These are phyloP conservation scores for Nipponia nippon DNA, from an alignment of 2,113 vertebrate genomes.

Conservation along the genomic window DNA sequence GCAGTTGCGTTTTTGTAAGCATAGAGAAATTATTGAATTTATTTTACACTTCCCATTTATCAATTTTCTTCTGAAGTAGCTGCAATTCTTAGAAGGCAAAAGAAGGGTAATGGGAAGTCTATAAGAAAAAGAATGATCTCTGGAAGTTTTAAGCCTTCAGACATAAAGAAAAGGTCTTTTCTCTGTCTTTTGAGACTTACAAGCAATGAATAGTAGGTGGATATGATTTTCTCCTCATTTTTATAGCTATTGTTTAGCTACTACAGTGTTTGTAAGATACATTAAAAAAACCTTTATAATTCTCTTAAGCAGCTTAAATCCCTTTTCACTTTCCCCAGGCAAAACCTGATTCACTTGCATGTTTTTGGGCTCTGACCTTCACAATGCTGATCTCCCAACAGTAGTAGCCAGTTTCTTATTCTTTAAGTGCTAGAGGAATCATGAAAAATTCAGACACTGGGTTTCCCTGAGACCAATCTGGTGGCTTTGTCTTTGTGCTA, in stretches of 20 bases:
- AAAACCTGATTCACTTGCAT: constrained; percentile 75
- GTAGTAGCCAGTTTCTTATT: constrained; percentile 87
- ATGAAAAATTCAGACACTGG: constrained; percentile 94
- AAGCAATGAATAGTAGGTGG: constrained; percentile 28
- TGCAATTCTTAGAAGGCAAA: constrained; percentile 3
- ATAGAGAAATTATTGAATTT: neutral
- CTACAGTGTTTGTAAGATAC: constrained; percentile 69
- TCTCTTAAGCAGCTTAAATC: constrained; percentile 77
- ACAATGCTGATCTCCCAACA: constrained; percentile 75
- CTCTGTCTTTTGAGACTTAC: constrained; percentile 49
- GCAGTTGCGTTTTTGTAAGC: neutral
- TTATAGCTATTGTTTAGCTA: constrained; percentile 62
- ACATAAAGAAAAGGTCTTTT: constrained; percentile 55
- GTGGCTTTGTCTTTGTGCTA: constrained; percentile 94
- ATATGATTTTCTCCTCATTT: constrained; percentile 17
- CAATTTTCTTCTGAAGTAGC: neutral
- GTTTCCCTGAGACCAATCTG: constrained; percentile 93
- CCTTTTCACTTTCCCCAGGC: constrained; percentile 78
- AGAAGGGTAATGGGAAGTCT: neutral
- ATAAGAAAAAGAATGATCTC: neutral
- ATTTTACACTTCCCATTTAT: neutral
- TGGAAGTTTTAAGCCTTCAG: constrained; percentile 53
- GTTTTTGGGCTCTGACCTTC: constrained; percentile 85
- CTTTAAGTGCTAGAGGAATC: constrained; percentile 94
- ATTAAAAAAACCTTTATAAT: constrained; percentile 65